A percentile compares a stretch with the other conserved stretches of the same genome.
Conservation (phyloP, 2,797 vertebrate genomes). For the Diceros bicornis region DNA sequence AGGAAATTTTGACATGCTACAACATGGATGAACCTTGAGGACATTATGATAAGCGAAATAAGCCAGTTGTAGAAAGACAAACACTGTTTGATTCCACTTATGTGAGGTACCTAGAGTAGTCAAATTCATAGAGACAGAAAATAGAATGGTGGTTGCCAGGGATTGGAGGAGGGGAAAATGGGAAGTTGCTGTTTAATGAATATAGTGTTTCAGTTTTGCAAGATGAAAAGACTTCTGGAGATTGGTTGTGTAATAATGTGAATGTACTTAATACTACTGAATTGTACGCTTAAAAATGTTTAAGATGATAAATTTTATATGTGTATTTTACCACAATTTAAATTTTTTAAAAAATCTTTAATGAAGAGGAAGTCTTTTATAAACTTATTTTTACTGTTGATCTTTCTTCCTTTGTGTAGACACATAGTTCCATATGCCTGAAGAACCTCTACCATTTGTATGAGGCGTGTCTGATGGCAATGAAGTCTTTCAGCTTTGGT, state of each 20-base stretch:
- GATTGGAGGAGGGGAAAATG: background rate
- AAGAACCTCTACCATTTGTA: background rate
- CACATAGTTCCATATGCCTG: background rate
- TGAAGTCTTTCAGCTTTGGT: background rate
- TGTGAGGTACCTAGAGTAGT: background rate
- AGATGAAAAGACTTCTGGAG: background rate
- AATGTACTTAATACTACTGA: background rate
- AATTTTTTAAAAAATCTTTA: background rate
- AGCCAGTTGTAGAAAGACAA: background rate
- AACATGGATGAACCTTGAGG: background rate
- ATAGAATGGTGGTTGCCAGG: background rate
- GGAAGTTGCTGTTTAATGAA: background rate
- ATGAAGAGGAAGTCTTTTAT: background rate
- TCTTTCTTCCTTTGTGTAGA: slow-evolving; percentile 1
- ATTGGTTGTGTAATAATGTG: background rate
- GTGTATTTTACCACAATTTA: background rate
- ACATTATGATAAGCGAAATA: background rate
- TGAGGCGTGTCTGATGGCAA: background rate
- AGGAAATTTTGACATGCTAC: background rate
- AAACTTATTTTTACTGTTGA: background rate
- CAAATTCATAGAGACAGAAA: background rate
- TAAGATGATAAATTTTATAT: background rate
- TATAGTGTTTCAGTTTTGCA: background rate
- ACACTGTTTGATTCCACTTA: background rate
- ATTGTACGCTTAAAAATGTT: background rate